Conservation (phyloP, 2,888 invertebrate species). For the Brenthis daphne region DNA sequence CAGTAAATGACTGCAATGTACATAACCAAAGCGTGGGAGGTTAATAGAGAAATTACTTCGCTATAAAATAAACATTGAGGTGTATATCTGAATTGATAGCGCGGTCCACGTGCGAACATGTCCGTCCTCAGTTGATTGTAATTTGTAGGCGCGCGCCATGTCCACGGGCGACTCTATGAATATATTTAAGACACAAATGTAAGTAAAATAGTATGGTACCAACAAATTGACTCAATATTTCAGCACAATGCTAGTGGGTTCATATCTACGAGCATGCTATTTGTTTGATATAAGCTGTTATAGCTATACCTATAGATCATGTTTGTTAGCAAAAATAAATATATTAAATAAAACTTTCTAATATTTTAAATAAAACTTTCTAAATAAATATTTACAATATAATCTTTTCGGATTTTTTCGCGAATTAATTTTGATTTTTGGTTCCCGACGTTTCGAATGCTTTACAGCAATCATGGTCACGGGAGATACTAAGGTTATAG, state of each 20-base stretch:
- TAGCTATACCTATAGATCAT: no score
- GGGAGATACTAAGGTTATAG: no score
- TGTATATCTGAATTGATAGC: slow-evolving; percentile 72
- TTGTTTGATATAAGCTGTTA: no score
- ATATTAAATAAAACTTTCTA: no score
- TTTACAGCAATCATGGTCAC: no score
- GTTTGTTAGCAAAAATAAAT: no score
- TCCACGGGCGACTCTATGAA: slow-evolving; percentile 49
- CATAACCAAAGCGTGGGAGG: slow-evolving; percentile 45
- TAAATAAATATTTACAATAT: no score
- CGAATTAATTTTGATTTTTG: no score
- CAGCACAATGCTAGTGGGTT: background rate
- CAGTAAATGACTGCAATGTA: slow-evolving; percentile 17
- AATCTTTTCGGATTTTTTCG: no score
- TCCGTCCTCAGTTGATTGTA: slow-evolving; percentile 76
- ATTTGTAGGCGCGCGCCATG: slow-evolving; percentile 78
- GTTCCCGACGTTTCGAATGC: no score
- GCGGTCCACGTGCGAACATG: slow-evolving; percentile 75
- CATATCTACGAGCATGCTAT: no score
- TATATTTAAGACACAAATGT: slow-evolving; percentile 8
- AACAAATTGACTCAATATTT: slow-evolving; percentile 14
- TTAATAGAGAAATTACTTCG: slow-evolving; percentile 79
- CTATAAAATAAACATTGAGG: slow-evolving; percentile 67
- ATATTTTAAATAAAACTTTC: no score
- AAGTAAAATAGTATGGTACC: background rate